phyloP scores from a whole-genome alignment of 1,140 invertebrate genomes.

The Apolygus lucorum region DNA sequence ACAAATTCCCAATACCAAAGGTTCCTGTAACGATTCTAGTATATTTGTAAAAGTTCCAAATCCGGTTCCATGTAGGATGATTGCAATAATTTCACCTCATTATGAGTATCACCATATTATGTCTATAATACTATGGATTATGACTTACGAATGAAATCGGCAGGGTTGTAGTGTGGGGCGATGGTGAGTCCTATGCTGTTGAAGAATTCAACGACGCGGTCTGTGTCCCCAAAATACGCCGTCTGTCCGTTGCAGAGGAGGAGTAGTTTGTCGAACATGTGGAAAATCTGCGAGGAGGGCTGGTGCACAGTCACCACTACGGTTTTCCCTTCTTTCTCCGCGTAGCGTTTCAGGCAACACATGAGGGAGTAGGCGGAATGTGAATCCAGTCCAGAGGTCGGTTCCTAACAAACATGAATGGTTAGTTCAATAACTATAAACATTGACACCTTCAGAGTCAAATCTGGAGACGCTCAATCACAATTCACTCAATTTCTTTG shows the following conservation, averaged over 20 bases:
- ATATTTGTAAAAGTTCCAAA: too few species aligned
- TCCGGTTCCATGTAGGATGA: too few species aligned
- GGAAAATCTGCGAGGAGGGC: slow-evolving; percentile 80
- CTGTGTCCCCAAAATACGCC: slow-evolving; percentile 69
- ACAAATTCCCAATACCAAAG: too few species aligned
- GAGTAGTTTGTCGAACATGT: slow-evolving; percentile 75
- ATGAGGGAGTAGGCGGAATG: slow-evolving; percentile 70
- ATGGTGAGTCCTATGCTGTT: slow-evolving; percentile 61
- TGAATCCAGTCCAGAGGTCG: slow-evolving; percentile 77
- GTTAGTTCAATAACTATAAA: too few species aligned
- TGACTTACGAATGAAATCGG: slow-evolving; percentile 77
- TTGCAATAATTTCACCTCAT: too few species aligned
- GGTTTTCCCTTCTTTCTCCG: slow-evolving; percentile 67
- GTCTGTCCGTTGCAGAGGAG: slow-evolving; percentile 65
- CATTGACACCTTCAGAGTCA: too few species aligned
- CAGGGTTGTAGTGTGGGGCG: slow-evolving; percentile 74
- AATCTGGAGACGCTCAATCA: too few species aligned
- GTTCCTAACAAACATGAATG: slow-evolving; percentile 68
- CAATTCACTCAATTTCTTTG: too few species aligned
- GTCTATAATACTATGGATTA: too few species aligned
- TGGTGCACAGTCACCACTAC: slow-evolving; percentile 78
- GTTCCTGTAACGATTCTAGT: too few species aligned
- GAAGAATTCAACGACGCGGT: slow-evolving; percentile 68
- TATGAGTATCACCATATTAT: too few species aligned
- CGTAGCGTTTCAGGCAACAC: slow-evolving; percentile 62